These are phyloP conservation scores for Iselma pallidipennis DNA, from an alignment of 2,888 invertebrate species.

Conservation along the genomic window DNA sequence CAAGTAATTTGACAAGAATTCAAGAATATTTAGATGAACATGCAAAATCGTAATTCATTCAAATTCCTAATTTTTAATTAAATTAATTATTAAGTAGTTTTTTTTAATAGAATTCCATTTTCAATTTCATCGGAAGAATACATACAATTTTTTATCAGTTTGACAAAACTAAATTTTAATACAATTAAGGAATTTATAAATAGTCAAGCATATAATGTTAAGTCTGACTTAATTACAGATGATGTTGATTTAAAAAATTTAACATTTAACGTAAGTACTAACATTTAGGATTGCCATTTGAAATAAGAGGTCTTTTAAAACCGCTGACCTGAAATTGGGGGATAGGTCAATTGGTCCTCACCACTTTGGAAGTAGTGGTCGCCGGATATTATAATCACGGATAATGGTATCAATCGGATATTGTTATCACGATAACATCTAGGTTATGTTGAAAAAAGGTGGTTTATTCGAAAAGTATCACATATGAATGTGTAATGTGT, in stretches of 20 bases:
- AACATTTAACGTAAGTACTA: constrained; percentile 28
- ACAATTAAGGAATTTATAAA: constrained; percentile 45
- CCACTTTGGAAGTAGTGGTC: no score
- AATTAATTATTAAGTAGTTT: constrained; percentile 7
- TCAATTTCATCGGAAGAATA: constrained; percentile 28
- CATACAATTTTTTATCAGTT: constrained; percentile 49
- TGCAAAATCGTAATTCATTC: constrained; percentile 1
- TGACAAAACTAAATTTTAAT: constrained; percentile 55
- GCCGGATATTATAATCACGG: no score
- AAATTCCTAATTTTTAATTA: not conserved
- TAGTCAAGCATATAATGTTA: constrained; percentile 9
- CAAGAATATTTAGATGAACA: constrained; percentile 36
- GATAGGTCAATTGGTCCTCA: no score
- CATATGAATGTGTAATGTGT: no score
- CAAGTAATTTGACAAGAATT: constrained; percentile 39
- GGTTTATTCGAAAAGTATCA: no score
- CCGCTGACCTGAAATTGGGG: no score
- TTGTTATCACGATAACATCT: no score
- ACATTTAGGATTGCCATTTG: not conserved
- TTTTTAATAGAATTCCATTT: constrained; percentile 2
- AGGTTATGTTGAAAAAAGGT: no score
- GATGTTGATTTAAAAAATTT: constrained; percentile 24
- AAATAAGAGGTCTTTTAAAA: no score
- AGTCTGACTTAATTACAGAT: constrained; percentile 2
- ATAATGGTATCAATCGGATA: no score